Evolutionary conservation across 2,797 vertebrate genomes (phyloP).

Genomic region (Hyperoplus lanceolatus): DNA sequence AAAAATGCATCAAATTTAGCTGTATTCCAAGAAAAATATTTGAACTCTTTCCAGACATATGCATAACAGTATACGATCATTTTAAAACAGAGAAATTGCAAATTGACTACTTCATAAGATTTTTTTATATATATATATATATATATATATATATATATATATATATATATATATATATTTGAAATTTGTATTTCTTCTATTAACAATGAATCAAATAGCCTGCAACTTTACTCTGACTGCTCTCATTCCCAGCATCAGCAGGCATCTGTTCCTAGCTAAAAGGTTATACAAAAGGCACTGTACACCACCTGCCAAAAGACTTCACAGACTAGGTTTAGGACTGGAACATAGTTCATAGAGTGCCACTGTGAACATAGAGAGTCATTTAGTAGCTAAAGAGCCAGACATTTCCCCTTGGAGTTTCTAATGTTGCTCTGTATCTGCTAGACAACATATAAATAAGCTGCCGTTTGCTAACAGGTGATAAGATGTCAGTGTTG

Average conservation of each 20-base stretch:
- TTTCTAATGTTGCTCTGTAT: not conserved
- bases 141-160: too few species aligned
- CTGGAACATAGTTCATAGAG: not conserved
- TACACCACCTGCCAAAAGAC: too few species aligned
- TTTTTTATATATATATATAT: too few species aligned
- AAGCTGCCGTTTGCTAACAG: not conserved
- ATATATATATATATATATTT: too few species aligned
- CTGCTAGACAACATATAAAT: constrained; percentile 8
- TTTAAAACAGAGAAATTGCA: too few species aligned
- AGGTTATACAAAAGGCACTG: not conserved
- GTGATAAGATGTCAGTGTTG: not conserved
- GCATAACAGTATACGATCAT: too few species aligned
- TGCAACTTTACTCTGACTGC: not conserved
- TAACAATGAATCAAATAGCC: not conserved
- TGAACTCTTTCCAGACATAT: too few species aligned
- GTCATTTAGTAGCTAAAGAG: not conserved
- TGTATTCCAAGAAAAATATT: too few species aligned
- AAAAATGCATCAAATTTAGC: too few species aligned
- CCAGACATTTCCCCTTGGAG: not conserved
- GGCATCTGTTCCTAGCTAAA: not conserved
- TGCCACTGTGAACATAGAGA: not conserved
- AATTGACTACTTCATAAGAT: too few species aligned
- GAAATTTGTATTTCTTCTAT: not conserved
- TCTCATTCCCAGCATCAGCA: not conserved
- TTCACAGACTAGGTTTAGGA: not conserved